These are phyloP conservation scores for Nibea albiflora DNA, from an alignment of 2,113 vertebrate genomes.

Conservation along the genomic window DNA sequence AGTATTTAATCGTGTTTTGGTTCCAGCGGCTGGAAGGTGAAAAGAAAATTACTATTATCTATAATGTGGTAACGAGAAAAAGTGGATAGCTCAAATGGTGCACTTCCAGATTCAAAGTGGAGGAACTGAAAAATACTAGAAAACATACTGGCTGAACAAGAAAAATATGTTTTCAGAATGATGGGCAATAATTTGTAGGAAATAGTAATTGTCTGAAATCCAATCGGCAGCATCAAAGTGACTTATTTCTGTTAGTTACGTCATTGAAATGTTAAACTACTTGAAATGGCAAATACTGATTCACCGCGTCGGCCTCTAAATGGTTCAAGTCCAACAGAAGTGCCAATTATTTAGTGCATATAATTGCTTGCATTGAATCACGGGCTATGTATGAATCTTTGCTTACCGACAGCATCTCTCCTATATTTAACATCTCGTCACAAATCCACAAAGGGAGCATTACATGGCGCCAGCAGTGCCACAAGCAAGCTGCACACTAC, in stretches of 20 bases:
- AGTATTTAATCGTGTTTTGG: slow-evolving; percentile 74
- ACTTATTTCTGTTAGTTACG: slow-evolving; percentile 29
- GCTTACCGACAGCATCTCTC: slow-evolving; percentile 28
- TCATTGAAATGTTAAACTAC: slow-evolving; percentile 25
- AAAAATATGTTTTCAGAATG: neutral
- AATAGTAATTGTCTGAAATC: slow-evolving; percentile 11
- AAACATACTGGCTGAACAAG: slow-evolving; percentile 9
- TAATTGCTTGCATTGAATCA: slow-evolving; percentile 42
- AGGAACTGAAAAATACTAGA: slow-evolving; percentile 13
- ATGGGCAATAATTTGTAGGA: neutral
- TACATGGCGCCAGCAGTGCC: slow-evolving; percentile 23
- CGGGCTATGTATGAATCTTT: slow-evolving; percentile 33
- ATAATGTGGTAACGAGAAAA: slow-evolving; percentile 72
- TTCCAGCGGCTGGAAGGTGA: slow-evolving; percentile 64
- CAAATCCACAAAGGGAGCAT: slow-evolving; percentile 64
- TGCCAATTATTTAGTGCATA: slow-evolving; percentile 47
- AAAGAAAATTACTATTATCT: slow-evolving; percentile 76
- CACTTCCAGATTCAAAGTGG: slow-evolving; percentile 24
- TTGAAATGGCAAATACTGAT: slow-evolving; percentile 52
- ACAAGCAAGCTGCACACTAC: slow-evolving; percentile 43
- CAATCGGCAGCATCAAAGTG: slow-evolving; percentile 33
- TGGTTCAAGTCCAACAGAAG: slow-evolving; percentile 37
- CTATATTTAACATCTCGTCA: slow-evolving; percentile 57
- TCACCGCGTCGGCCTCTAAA: slow-evolving; percentile 41
- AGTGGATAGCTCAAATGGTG: slow-evolving; percentile 47